phyloP scores from a whole-genome alignment of 2,113 vertebrate species.

The Rhinichthys klamathensis region DNA sequence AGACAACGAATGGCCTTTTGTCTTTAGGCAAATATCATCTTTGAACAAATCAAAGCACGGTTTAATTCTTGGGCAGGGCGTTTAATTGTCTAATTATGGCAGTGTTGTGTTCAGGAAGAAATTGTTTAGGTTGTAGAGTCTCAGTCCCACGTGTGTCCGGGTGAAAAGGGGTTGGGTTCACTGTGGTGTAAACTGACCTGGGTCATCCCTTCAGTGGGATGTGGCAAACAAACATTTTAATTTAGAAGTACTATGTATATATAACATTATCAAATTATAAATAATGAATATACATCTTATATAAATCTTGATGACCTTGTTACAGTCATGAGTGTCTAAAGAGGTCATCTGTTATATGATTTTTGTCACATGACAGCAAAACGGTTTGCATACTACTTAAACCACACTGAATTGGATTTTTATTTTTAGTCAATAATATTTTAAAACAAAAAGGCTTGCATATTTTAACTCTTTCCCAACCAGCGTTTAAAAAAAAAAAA shows the following conservation, averaged over 20 bases:
- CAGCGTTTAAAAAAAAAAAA: no score
- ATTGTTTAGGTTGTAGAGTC: background rate
- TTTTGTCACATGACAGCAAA: background rate
- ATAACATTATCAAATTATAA: background rate
- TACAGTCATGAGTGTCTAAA: background rate
- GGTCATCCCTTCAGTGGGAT: background rate
- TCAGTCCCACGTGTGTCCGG: constrained; percentile 52
- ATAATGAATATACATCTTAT: no score
- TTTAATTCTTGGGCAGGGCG: background rate
- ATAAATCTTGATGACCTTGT: background rate
- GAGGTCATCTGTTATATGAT: background rate
- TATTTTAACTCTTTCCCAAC: background rate
- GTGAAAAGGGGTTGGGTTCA: constrained; percentile 47
- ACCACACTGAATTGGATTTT: background rate
- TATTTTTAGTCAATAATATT: no score
- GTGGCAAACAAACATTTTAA: background rate
- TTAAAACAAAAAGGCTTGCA: background rate
- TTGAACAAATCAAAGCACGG: background rate
- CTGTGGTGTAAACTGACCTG: constrained; percentile 15
- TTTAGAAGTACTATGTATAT: no score
- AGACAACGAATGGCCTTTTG: background rate
- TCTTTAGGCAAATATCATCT: background rate
- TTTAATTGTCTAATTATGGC: background rate
- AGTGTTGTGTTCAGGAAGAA: constrained; percentile 17
- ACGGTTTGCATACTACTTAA: background rate